Evolutionary conservation across 2,797 vertebrate species (phyloP).

Genomic region (Premnoplex brunnescens): DNA sequence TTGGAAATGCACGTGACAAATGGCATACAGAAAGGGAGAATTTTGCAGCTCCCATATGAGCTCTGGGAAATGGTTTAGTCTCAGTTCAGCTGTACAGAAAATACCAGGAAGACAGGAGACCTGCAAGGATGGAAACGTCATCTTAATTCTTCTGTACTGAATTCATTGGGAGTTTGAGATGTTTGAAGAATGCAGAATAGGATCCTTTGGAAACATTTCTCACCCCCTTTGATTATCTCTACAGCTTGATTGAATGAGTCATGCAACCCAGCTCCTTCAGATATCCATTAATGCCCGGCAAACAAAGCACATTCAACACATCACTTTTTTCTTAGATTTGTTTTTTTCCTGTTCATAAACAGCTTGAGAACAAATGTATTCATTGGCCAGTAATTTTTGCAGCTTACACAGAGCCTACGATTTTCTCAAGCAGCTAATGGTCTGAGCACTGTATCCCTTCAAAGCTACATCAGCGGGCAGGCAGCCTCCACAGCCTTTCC

Average conservation of each 20-base stretch:
- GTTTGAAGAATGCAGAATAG: background rate
- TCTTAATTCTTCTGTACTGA: background rate
- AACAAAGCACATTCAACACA: background rate
- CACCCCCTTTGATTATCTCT: background rate
- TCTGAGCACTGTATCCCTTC: background rate
- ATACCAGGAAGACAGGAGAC: background rate
- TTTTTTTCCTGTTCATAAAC: background rate
- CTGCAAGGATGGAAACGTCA: background rate
- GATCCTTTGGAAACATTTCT: conserved; percentile 3
- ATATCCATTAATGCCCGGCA: background rate
- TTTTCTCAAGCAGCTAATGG: background rate
- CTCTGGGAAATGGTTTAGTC: background rate
- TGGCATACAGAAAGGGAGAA: background rate
- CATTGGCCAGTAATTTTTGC: background rate
- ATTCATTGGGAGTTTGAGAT: background rate
- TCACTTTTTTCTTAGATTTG: background rate
- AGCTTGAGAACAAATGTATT: background rate
- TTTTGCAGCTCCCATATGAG: background rate
- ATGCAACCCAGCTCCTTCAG: background rate
- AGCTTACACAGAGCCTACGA: background rate
- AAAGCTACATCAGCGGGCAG: background rate
- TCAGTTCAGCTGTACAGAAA: background rate
- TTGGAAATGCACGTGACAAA: background rate
- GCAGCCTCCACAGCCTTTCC: background rate
- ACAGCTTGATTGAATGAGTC: conserved; percentile 11